Percentiles rank a stretch among this genome's conserved stretches.
Evolutionary conservation across 2,888 invertebrate genomes (phyloP).

Genomic region (Euproctis similis): DNA sequence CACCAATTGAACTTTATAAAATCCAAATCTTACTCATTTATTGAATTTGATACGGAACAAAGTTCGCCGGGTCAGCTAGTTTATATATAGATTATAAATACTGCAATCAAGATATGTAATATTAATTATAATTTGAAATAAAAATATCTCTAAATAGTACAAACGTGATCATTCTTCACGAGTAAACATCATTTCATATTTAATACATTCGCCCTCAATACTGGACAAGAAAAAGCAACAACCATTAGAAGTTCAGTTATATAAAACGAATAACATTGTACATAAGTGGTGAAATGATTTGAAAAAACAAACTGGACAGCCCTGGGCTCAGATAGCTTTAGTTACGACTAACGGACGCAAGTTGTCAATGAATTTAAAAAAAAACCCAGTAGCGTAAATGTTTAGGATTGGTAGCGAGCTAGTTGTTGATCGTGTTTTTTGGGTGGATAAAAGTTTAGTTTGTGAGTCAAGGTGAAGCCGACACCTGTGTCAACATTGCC

Average conservation of each 20-base stretch:
- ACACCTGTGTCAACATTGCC: constrained; percentile 16
- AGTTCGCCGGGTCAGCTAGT: no score
- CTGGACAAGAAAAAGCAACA: constrained; percentile 49
- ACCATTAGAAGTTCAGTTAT: constrained; percentile 70
- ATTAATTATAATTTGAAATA: no score
- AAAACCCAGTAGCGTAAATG: constrained; percentile 34
- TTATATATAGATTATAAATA: no score
- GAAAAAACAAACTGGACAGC: constrained; percentile 36
- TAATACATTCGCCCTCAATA: constrained; percentile 59
- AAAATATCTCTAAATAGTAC: constrained; percentile 24
- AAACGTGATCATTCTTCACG: constrained; percentile 25
- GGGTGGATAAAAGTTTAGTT: constrained; percentile 1
- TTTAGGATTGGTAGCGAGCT: no score
- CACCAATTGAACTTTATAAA: no score
- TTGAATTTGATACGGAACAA: no score
- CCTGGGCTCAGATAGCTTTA: constrained; percentile 17
- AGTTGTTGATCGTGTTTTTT: no score
- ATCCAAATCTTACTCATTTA: no score
- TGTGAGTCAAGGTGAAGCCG: constrained; percentile 26
- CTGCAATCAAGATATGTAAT: no score
- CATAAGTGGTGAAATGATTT: constrained; percentile 47
- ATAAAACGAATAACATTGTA: constrained; percentile 57
- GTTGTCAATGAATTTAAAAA: constrained; percentile 52
- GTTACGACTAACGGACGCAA: constrained; percentile 41
- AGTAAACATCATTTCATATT: constrained; percentile 43